Evolutionary conservation across 2,113 vertebrate genomes (phyloP), one percentile per base, ranked within the genome.

Genomic region (Promerops cafer): DNA sequence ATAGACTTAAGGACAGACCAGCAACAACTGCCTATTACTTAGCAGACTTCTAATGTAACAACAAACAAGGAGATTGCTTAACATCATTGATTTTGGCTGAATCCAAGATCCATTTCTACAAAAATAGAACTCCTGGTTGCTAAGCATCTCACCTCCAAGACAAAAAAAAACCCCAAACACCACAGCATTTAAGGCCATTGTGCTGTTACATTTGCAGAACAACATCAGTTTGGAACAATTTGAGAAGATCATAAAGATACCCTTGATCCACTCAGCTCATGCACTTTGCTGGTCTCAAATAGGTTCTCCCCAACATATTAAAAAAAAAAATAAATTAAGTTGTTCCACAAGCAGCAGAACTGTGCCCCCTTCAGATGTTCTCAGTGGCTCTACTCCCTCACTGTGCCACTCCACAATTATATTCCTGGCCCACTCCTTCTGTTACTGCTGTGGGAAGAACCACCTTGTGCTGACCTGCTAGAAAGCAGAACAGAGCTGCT

Each of bases 81-180:
- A 87, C 19, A 79, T 3, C 20, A 75, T 33, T 10, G 70, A 42
- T 35, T 91, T 63, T 68, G 22, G 57, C 61, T 45, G n/a, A 40
- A 22, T 11, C 11, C 35, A 89, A 88, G 64, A 95, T 66, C 11
- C 3, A 18, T 60, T 91, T 84, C 44, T 40, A 76, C n/a, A 91
- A 70, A 95, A 87, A 82, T 6, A 93, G 63, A 85, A 76, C 81
- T 85, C 64, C 39, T 74, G 42, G 82, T 86, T 96, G 82, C 92
- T 83, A 93, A 66, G 79, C 82, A 92, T 70, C 63, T 94, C 50
- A 70, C 63, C 70, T 90, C 54, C 35, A 70, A 83, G 72, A 70
- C n/a, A 65, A 77, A 66, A 56, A 45, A 60, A 50, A 21, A 12
- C 1, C 5, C 6, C 14, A 49, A 57, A 69, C 30, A 78, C 12